phyloP scores from a whole-genome alignment of 2,888 invertebrate species.

The Sesamia inferens region DNA sequence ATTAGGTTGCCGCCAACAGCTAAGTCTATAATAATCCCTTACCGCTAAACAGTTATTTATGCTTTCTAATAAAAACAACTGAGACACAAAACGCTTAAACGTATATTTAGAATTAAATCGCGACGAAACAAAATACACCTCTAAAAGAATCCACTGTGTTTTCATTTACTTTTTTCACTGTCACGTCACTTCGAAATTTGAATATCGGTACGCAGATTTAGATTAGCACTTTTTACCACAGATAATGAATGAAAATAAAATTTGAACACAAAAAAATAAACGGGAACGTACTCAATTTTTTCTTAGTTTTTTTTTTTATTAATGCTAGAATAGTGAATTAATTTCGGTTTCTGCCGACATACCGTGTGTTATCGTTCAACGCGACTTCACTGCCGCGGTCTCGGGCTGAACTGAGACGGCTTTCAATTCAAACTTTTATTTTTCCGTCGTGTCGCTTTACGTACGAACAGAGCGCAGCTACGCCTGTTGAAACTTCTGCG shows the following conservation, averaged over 20 bases:
- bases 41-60: conserved; percentile 84
- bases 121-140: conserved; percentile 74
- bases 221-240: conserved; percentile 43
- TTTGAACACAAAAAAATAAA: conserved; percentile 28
- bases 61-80: conserved; percentile 81
- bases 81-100: conserved; percentile 78
- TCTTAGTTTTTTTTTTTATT: conserved; percentile 24
- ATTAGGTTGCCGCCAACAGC: conserved; percentile 71
- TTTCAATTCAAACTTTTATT: conserved; percentile 79
- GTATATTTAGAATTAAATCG: conserved; percentile 59
- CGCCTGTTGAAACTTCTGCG: conserved; percentile 62
- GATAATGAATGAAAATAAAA: conserved; percentile 32
- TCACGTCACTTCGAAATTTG: conserved; percentile 64
- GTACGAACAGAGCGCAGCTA: conserved; percentile 66
- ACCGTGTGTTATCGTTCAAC: conserved; percentile 77
- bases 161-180: conserved; percentile 59
- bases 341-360: conserved; percentile 73
- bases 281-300: conserved; percentile 48
- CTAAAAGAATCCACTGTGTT: conserved; percentile 55
- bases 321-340: conserved; percentile 55
- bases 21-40: conserved; percentile 83
- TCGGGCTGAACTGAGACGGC: conserved; percentile 76
- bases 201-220: conserved; percentile 43
- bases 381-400: conserved; percentile 76
- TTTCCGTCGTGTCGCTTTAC: conserved; percentile 78